Evolutionary conservation across 1,140 invertebrate genomes (phyloP), one percentile per base, ranked within the genome.

Genomic region (Apis cerana): DNA sequence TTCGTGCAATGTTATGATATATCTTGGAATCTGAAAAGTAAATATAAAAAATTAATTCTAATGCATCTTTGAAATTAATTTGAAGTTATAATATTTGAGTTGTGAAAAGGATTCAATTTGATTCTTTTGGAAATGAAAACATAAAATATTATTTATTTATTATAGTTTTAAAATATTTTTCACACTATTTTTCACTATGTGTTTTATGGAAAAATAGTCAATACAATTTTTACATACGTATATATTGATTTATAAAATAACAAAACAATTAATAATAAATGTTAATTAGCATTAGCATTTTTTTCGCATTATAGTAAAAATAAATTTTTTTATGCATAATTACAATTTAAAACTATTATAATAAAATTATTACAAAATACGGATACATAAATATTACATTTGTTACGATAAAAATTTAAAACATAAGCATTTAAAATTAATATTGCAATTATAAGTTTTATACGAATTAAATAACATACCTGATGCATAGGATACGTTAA

Each of bases 401-500:
- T 54, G 11, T 54, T 54, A 3, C 23, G 4, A 23, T n/a, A 62
- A 62, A 23, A 62, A 23, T 59, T 59, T n/a, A 59, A 19, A 12
- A 1, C 33, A 43, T 5, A 43, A 43, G 4, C 33, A 43, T 43
- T 43, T 43, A 43, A 43, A 43, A 43, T 43, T 7, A 43, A 21
- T 1, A n/a, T 33, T 33, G 9, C 0, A 43, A 48, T 33, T 48
- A 11, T 48, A 33, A 11, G 59, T 50, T 21, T n/a, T n/a, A 23
- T n/a, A 2, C 21, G 17, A 23, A 61, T 4, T 2, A 8, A 21
- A 8, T 8, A n/a, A 21, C 15, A 11, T 95, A 98, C 98, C 96
- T 98, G 98, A 95, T 98, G 97, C 98, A 99, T 99, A 15, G 98
- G 98, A 94, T 98, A 98, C 1, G 98, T 99, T 70, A 99, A 95